phyloP scores from a whole-genome alignment of 2,888 invertebrate species.

The Drosophila monieri region DNA sequence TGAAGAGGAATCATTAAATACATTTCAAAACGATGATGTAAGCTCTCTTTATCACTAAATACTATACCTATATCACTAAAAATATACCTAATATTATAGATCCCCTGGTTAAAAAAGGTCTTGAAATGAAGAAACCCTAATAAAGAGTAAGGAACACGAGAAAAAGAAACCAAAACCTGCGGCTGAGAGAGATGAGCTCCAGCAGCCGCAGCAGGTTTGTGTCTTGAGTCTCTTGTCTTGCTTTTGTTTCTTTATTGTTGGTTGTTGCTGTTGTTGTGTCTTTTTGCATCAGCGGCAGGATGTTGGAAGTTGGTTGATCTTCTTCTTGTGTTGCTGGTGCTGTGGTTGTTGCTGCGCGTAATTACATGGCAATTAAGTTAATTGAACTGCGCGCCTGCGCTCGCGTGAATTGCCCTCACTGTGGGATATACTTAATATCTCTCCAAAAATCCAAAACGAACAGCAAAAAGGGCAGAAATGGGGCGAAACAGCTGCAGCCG shows the following conservation, averaged over 20 bases:
- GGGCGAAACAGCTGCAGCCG: constrained; percentile 6
- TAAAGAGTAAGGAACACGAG: neutral
- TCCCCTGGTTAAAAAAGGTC: neutral
- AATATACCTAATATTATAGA: too few species aligned
- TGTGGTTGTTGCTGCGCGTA: constrained; percentile 55
- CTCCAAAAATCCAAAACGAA: neutral
- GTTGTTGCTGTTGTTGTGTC: neutral
- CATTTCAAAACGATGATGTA: too few species aligned
- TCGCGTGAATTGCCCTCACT: constrained; percentile 66
- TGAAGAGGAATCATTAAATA: too few species aligned
- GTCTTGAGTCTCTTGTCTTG: constrained; percentile 79
- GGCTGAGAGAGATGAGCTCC: constrained; percentile 4
- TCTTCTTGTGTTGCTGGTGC: constrained; percentile 21
- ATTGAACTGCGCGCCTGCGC: constrained; percentile 80
- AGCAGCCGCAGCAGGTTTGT: constrained; percentile 67
- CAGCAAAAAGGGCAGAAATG: neutral
- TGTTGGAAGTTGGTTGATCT: constrained; percentile 52
- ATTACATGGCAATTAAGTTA: constrained; percentile 84
- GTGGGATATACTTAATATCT: neutral
- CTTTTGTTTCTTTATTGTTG: constrained; percentile 9
- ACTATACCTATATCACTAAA: too few species aligned
- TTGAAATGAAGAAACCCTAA: neutral
- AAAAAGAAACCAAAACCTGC: neutral
- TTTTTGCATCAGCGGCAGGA: constrained; percentile 49
- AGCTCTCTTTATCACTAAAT: neutral